Conservation (phyloP, 1,140 invertebrate species). For the Drosophila chauvacae region DNA sequence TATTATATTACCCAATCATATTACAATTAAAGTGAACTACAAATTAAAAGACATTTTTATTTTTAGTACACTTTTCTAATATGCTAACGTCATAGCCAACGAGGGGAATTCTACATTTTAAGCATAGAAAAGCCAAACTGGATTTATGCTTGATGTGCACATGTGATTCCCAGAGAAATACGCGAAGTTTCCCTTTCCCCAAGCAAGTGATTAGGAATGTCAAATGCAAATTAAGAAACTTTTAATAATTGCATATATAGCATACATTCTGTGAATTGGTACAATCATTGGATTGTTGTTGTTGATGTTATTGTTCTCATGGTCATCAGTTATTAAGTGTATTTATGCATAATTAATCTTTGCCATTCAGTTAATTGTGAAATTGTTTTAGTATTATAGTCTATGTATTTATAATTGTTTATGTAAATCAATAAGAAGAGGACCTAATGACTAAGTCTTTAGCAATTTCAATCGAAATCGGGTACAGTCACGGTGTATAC, state of each 20-base stretch:
- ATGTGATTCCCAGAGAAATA: slow-evolving; percentile 4
- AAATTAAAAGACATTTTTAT: neutral
- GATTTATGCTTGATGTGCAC: slow-evolving; percentile 2
- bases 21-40: neutral
- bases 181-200: neutral
- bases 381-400: neutral
- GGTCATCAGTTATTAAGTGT: slow-evolving; percentile 2
- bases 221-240: slow-evolving; percentile 6
- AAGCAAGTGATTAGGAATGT: neutral
- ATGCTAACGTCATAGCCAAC: neutral
- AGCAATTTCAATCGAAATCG: slow-evolving; percentile 1
- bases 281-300: slow-evolving; percentile 5
- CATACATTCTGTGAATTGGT: slow-evolving; percentile 28
- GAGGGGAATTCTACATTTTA: slow-evolving; percentile 4
- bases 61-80: neutral
- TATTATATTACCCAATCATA: neutral
- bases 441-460: slow-evolving; percentile 13
- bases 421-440: neutral
- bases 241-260: slow-evolving; percentile 18
- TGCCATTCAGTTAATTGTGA: slow-evolving; percentile 1
- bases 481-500: slow-evolving; percentile 1
- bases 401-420: neutral
- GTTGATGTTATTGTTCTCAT: slow-evolving; percentile 18
- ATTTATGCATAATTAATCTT: slow-evolving; percentile 18
- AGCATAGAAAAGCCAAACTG: slow-evolving; percentile 2